Evolutionary conservation across 2,888 invertebrate species (phyloP).

Genomic region (Agrotis puta): DNA sequence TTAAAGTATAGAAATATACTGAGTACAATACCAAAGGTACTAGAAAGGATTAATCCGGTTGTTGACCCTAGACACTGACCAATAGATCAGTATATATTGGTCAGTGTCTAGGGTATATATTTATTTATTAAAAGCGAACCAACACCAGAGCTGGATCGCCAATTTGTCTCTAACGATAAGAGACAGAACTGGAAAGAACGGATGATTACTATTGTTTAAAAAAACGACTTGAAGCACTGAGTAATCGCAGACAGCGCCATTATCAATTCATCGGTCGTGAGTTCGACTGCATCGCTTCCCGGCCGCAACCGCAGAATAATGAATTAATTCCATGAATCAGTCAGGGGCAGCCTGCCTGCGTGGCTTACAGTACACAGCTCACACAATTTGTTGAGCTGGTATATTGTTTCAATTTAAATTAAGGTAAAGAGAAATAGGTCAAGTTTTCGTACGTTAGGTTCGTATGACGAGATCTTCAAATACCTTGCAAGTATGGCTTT

Average conservation of each 20-base stretch:
- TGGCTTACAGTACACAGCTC: constrained; percentile 59
- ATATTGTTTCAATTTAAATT: constrained; percentile 38
- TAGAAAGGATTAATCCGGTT: too few species aligned
- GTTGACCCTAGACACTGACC: too few species aligned
- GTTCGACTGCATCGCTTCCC: constrained; percentile 78
- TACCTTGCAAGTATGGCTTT: neutral
- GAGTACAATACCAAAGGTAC: too few species aligned
- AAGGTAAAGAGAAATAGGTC: neutral
- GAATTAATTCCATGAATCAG: constrained; percentile 76
- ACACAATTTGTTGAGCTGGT: constrained; percentile 38
- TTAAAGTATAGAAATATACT: neutral
- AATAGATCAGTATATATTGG: too few species aligned
- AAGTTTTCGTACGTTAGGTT: neutral
- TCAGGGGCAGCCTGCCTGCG: constrained; percentile 64
- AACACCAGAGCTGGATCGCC: neutral
- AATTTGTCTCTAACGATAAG: neutral
- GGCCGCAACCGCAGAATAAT: constrained; percentile 81
- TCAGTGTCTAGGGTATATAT: too few species aligned
- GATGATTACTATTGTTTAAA: constrained; percentile 18
- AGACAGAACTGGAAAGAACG: neutral
- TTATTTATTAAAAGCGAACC: too few species aligned
- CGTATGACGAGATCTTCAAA: constrained; percentile 3
- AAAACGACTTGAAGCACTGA: constrained; percentile 51
- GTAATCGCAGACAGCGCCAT: constrained; percentile 63
- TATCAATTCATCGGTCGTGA: constrained; percentile 69